Evolutionary conservation across 2,888 invertebrate species (phyloP).

Genomic region (Ariolimax columbianus): DNA sequence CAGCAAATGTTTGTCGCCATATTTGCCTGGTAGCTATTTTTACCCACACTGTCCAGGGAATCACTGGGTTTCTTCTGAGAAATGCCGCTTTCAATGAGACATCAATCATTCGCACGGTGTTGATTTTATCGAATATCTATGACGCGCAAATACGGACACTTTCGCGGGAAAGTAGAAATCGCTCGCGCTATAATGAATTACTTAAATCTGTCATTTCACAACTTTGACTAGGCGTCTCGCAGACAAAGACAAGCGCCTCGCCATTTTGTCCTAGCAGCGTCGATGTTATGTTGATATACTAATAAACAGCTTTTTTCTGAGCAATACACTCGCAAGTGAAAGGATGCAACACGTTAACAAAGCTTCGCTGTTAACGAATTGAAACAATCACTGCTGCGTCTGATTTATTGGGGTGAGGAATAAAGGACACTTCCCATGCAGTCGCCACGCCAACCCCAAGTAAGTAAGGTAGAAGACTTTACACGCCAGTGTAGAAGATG

Average conservation of each 20-base stretch:
- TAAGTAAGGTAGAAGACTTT: no score
- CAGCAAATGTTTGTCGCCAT: background rate
- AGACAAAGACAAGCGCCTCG: background rate
- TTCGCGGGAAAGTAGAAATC: background rate
- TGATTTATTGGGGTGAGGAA: no score
- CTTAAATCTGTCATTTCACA: background rate
- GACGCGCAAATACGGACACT: background rate
- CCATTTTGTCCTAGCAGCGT: background rate
- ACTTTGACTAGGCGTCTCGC: background rate
- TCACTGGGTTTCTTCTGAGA: background rate
- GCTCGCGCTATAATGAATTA: background rate
- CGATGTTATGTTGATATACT: background rate
- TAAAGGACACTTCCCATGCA: no score
- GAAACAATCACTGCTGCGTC: no score
- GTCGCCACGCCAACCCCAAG: no score
- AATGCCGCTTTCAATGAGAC: constrained; percentile 29
- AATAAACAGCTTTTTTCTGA: no score
- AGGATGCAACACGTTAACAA: no score
- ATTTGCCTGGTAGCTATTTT: background rate
- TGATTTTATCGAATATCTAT: background rate
- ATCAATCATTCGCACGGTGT: background rate
- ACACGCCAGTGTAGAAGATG: no score
- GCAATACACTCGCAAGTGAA: no score
- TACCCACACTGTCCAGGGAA: background rate
- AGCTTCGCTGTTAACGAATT: no score